Evolutionary conservation across 2,797 vertebrate genomes (phyloP).

Genomic region (Parauchenoglanis ngamensis): DNA sequence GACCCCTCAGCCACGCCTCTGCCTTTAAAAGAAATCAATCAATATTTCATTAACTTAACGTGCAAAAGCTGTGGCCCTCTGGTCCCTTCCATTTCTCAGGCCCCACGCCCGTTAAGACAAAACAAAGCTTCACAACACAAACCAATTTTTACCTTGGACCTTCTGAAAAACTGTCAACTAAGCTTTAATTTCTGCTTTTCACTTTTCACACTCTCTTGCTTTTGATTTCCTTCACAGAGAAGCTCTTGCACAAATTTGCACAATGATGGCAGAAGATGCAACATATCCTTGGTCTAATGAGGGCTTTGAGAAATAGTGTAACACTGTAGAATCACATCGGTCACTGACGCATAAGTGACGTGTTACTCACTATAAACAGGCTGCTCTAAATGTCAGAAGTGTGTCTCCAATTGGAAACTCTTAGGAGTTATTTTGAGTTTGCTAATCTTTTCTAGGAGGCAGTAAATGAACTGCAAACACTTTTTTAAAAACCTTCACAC

Average conservation of each 20-base stretch:
- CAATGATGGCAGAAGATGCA: neutral
- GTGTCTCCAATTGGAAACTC: neutral
- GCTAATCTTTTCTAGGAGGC: neutral
- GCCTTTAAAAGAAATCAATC: conserved; percentile 53
- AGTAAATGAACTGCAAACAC: neutral
- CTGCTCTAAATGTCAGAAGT: neutral
- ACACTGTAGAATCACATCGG: neutral
- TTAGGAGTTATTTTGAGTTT: neutral
- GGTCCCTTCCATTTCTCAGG: conserved; percentile 32
- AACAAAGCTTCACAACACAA: conserved; percentile 36
- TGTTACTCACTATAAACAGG: neutral
- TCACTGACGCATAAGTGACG: neutral
- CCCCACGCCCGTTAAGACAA: conserved; percentile 10
- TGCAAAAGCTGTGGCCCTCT: conserved; percentile 28
- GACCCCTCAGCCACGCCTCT: conserved; percentile 7
- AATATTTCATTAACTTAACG: conserved; percentile 65
- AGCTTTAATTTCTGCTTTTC: conserved; percentile 25
- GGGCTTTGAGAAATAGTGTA: neutral
- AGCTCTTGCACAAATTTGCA: neutral
- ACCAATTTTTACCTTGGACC: conserved; percentile 25
- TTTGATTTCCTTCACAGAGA: neutral
- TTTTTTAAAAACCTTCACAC: neutral
- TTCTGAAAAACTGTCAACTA: conserved; percentile 18
- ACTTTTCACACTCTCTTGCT: neutral
- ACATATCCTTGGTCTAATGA: neutral